These are phyloP conservation scores for Octonoba sinensis DNA, from an alignment of 2,888 invertebrate species.

Conservation along the genomic window DNA sequence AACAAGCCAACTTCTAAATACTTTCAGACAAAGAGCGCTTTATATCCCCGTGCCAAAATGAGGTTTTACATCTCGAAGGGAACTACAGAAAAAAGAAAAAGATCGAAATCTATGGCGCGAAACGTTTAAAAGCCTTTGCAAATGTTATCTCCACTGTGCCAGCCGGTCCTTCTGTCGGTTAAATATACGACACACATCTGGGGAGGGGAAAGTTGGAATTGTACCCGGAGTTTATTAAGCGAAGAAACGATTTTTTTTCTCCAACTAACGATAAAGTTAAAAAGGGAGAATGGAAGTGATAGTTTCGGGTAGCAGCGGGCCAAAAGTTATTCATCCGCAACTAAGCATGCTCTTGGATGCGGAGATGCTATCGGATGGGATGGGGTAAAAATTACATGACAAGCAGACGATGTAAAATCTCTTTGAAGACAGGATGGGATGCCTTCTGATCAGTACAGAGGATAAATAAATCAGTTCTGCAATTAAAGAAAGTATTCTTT, in stretches of 20 bases:
- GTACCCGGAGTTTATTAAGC: conserved; percentile 50
- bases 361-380: conserved; percentile 33
- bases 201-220: neutral
- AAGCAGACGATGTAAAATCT: neutral
- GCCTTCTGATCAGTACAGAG: too few species aligned
- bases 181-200: conserved; percentile 44
- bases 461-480: too few species aligned
- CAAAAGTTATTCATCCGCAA: conserved; percentile 58
- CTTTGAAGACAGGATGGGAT: neutral
- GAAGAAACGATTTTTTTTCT: conserved; percentile 29
- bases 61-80: conserved; percentile 16
- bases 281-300: conserved; percentile 26
- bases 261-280: conserved; percentile 36
- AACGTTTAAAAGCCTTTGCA: conserved; percentile 41
- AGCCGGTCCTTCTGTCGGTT: conserved; percentile 48
- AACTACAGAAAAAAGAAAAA: conserved; percentile 43
- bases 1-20: conserved; percentile 33
- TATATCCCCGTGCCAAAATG: conserved; percentile 34
- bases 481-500: too few species aligned
- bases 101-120: conserved; percentile 61
- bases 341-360: conserved; percentile 42
- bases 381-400: conserved; percentile 3
- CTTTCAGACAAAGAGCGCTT: conserved; percentile 21
- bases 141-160: conserved; percentile 42
- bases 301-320: conserved; percentile 38